Evolutionary conservation across 1,140 invertebrate genomes (phyloP), one percentile per base, ranked within the genome.

Genomic region (Calliphora vicina): DNA sequence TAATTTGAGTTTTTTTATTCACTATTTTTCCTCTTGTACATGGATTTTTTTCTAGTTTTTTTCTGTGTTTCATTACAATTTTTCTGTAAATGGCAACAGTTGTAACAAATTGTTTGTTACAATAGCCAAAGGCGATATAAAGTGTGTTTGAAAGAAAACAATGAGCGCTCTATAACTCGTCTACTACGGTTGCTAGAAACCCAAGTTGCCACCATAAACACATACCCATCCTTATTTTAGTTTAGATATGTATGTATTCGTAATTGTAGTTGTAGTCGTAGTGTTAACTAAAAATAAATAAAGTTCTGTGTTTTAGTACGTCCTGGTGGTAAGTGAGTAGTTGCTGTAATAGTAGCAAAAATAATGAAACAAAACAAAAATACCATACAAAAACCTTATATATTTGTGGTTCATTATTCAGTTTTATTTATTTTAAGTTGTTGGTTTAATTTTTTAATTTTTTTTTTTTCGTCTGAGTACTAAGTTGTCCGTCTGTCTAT

Each of bases 391-490:
- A 20, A 35, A n/a, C 5, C 29, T 35, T 35, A 26, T 27, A n/a
- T 74, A 74, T 29, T 74, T 74, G 72, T 35, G 72, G 72, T 74
- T 35, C 72, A 74, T 74, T 74, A 74, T 74, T 74, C 72, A 74
- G 45, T 57, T 57, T 57, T 57, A 57, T 57, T 57, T 57, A 57
- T 57, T 57, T 57, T 57, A 57, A 57, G 8, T 57, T 57, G 45
- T 57, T 57, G 45, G 12, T 57, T 17, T 57, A 35, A 8, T 35
- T 8, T 35, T 35, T 35, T 35, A 8, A 15, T 57, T 13, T 5
- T 2, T 57, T 57, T 57, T 6, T 15, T 2, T 57, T 17, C 6
- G 50, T 57, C 50, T 57, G 50, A 17, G 50, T 17, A 57, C 50
- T 57, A 57, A 57, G n/a, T n/a, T 2, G 0, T 57, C 50, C 50